These are phyloP conservation scores for Protomyctophum bolini DNA, from an alignment of 2,113 vertebrate genomes.

Conservation along the genomic window DNA sequence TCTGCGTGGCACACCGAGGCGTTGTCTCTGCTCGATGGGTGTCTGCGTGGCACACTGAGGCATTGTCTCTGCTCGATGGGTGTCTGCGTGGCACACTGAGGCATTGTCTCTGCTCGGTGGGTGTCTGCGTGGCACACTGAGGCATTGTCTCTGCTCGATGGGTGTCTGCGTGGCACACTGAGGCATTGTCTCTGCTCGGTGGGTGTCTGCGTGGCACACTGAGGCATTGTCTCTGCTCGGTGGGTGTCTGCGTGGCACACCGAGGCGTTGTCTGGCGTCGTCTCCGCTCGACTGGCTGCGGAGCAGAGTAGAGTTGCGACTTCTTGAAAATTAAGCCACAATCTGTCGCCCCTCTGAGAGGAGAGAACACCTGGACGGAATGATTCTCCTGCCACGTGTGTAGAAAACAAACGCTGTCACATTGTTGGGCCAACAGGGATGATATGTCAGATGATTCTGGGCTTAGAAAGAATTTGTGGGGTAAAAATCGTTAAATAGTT, in stretches of 20 bases:
- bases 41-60: slow-evolving; percentile 54
- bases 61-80: slow-evolving; percentile 43
- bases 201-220: slow-evolving; percentile 58
- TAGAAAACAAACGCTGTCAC: not conserved
- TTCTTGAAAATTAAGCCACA: slow-evolving; percentile 24
- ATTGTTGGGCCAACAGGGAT: slow-evolving; percentile 21
- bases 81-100: slow-evolving; percentile 54
- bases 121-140: slow-evolving; percentile 55
- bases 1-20: slow-evolving; percentile 55
- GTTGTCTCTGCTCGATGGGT: slow-evolving; percentile 43
- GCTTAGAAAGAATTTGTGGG: slow-evolving; percentile 22
- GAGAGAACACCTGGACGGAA: slow-evolving; percentile 10
- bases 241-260: slow-evolving; percentile 59
- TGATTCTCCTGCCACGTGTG: not conserved
- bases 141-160: slow-evolving; percentile 37
- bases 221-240: slow-evolving; percentile 30
- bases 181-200: slow-evolving; percentile 32
- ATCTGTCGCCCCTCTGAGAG: slow-evolving; percentile 4
- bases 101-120: slow-evolving; percentile 42
- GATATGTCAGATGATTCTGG: slow-evolving; percentile 39
- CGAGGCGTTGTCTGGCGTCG: slow-evolving; percentile 37
- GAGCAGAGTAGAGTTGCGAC: slow-evolving; percentile 16
- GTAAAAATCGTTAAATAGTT: not conserved
- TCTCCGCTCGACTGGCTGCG: slow-evolving; percentile 17
- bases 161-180: slow-evolving; percentile 57